phyloP scores from a whole-genome alignment of 2,888 invertebrate species.

The Limenitis camilla region DNA sequence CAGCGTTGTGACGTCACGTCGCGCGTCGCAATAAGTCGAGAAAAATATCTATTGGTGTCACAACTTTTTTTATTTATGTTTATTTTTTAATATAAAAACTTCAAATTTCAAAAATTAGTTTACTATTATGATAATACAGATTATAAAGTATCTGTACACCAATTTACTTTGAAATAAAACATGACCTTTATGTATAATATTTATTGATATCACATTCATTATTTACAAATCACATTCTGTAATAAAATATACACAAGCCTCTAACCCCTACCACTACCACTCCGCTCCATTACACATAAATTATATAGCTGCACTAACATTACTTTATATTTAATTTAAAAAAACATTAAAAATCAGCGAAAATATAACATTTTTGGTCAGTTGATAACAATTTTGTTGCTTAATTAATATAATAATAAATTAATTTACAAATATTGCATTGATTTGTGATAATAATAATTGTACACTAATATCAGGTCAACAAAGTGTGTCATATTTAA shows the following conservation, averaged over 20 bases:
- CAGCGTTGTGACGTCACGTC: no score
- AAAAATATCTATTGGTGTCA: no score
- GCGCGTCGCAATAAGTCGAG: no score
- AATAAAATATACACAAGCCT: slow-evolving; percentile 42
- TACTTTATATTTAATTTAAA: background rate
- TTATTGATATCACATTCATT: slow-evolving; percentile 63
- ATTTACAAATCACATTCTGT: slow-evolving; percentile 62
- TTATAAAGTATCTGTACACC: no score
- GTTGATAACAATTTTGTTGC: slow-evolving; percentile 10
- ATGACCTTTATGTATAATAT: slow-evolving; percentile 32
- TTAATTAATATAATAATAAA: background rate
- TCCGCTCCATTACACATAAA: slow-evolving; percentile 10
- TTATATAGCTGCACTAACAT: slow-evolving; percentile 9
- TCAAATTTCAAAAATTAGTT: no score
- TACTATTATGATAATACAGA: no score
- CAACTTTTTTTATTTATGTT: no score
- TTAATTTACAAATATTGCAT: background rate
- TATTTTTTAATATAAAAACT: no score
- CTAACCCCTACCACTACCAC: slow-evolving; percentile 20
- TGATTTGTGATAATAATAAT: background rate
- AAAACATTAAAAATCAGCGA: slow-evolving; percentile 4
- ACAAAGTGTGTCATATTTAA: background rate
- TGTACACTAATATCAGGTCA: background rate
- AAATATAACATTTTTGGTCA: slow-evolving; percentile 16
- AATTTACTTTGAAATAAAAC: slow-evolving; percentile 8